Percentiles rank a stretch among this genome's conserved stretches.
phyloP scores from a whole-genome alignment of 1,140 invertebrate species.

The Paraescarpia echinospica region DNA sequence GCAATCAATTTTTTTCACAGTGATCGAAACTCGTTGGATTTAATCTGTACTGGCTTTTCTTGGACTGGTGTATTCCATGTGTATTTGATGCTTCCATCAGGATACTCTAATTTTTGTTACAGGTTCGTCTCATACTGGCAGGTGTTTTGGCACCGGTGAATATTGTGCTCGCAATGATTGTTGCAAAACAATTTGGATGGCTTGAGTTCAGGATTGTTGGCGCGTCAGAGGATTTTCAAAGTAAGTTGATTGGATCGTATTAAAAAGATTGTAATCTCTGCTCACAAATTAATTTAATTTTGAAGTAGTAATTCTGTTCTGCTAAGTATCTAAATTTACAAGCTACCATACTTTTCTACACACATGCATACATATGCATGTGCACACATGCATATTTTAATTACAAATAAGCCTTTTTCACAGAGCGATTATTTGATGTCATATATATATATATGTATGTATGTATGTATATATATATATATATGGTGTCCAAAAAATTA shows the following conservation, averaged over 20 bases:
- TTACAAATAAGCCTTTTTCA: neutral
- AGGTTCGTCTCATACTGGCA: neutral
- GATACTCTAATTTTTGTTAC: neutral
- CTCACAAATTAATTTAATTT: neutral
- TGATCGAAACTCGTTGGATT: no score
- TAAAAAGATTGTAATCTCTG: neutral
- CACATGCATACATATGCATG: neutral
- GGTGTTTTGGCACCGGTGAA: constrained; percentile 28
- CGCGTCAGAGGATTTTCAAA: constrained; percentile 42
- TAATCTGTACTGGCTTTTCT: no score
- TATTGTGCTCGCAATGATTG: constrained; percentile 41
- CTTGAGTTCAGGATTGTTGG: constrained; percentile 49
- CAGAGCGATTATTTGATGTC: no score
- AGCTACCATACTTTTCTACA: neutral
- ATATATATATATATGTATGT: no score
- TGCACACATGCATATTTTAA: neutral
- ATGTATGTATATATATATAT: no score
- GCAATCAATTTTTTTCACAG: no score
- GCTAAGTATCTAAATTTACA: neutral
- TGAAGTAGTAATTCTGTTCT: neutral
- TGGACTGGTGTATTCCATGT: no score
- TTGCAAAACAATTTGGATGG: constrained; percentile 48
- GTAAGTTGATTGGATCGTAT: constrained; percentile 34
- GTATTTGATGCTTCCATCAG: no score
- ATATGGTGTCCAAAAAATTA: no score